Evolutionary conservation across 2,797 vertebrate genomes (phyloP).

Genomic region (Peromyscus aztecus): DNA sequence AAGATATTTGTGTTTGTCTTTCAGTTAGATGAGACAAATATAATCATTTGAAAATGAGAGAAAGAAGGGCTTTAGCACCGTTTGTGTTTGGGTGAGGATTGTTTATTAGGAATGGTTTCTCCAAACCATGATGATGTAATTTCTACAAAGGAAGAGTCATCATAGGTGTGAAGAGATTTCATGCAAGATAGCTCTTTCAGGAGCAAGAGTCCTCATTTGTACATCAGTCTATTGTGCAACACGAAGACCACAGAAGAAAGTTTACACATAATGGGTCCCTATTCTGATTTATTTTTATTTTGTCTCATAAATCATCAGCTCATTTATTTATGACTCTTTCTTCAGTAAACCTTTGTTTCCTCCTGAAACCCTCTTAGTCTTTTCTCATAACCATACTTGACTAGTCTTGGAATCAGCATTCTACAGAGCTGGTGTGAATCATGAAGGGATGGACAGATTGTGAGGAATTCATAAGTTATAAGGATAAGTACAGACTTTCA

Average conservation of each 20-base stretch:
- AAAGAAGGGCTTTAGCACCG: not conserved
- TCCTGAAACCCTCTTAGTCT: not conserved
- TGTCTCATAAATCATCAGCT: not conserved
- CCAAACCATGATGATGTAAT: not conserved
- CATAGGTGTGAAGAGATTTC: not conserved
- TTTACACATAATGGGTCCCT: not conserved
- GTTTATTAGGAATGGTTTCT: slow-evolving; percentile 1
- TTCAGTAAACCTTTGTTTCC: not conserved
- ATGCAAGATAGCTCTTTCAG: not conserved
- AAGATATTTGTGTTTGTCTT: not conserved
- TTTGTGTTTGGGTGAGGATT: not conserved
- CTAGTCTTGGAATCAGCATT: not conserved
- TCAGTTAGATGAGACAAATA: not conserved
- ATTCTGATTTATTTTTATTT: not conserved
- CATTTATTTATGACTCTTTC: not conserved
- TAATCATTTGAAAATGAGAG: slow-evolving; percentile 20
- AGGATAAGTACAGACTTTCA: not conserved
- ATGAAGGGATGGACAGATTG: not conserved
- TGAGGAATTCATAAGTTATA: not conserved
- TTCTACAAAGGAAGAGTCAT: not conserved
- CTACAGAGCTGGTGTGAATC: not conserved
- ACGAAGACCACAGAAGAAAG: not conserved
- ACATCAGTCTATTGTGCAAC: not conserved
- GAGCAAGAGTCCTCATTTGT: not conserved
- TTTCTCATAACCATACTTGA: not conserved